Base-by-base conservation (phyloP, 1,140 invertebrate genomes). In the Bombus haemorrhoidalis region DNA sequence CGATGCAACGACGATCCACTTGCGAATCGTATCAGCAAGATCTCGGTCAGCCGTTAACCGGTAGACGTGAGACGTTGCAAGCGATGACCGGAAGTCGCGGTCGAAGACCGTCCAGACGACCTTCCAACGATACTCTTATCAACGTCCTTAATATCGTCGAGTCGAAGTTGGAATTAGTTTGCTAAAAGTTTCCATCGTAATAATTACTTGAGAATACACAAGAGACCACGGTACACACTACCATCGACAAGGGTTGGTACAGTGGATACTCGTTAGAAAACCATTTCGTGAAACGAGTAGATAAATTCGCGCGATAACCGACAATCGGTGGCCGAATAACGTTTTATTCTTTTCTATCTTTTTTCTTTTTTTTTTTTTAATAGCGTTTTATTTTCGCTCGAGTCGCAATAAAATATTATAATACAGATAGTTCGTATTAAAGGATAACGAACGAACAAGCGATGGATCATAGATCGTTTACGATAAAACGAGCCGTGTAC, bases 11-110 rank as follows among this genome's bases (percentile, higher is more conserved):
- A 79, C 64, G 76, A 83, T 53, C 78, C 77, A 75, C 25, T 81
- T 87, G 81, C n/a, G 18, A 85, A 77, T 77, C 39, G 57, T 89
- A 90, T 90, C 77, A n/a, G n/a, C 25, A 1, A 66, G 41, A 87
- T 89, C 81, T 89, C 66, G 79, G 64, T 66, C 81, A 71, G 3
- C 18, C 47, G 18, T 8, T 53, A 72, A 5, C 43, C 73, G 68
- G 64, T 89, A 82, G 75, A 80, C 41, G 62, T 53, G 15, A 34
- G 53, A 62, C 62, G 25, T 75, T 73, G 57, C 77, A 79, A 43
- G 43, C 81, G 69, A 85, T 90, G 79, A 90, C 80, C 88, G 89
- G 86, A 90, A 90, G 86, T 83, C 37, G 53, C 22, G 77, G 66
- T 86, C 79, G 53, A 74, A 83, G 62, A 90, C 28, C 62, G 76